Percentiles rank a stretch among this genome's conserved stretches.
Evolutionary conservation across 2,888 invertebrate genomes (phyloP).

Genomic region (Sturmia bella): DNA sequence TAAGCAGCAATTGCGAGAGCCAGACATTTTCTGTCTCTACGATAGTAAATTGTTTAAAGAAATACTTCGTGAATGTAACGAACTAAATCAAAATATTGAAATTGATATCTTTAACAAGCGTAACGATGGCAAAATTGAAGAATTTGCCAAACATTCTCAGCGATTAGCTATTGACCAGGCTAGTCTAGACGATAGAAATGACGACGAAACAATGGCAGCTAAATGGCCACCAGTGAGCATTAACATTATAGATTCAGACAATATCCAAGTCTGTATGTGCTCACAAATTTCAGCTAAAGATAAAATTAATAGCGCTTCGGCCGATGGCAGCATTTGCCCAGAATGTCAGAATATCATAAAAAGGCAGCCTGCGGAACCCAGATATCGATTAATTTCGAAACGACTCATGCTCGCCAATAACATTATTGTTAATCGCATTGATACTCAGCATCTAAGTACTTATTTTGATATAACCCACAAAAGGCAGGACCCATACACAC

Average conservation of each 20-base stretch:
- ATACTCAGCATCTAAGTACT: constrained; percentile 82
- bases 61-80: constrained; percentile 69
- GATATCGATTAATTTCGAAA: constrained; percentile 79
- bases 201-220: constrained; percentile 17
- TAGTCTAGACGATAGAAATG: constrained; percentile 56
- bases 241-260: constrained; percentile 83
- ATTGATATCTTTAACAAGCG: not conserved
- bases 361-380: constrained; percentile 75
- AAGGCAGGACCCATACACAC: constrained; percentile 87
- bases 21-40: constrained; percentile 70
- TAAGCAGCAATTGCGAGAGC: not conserved
- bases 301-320: constrained; percentile 43
- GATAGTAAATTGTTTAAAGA: constrained; percentile 71
- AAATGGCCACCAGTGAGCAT: constrained; percentile 77
- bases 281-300: constrained; percentile 70
- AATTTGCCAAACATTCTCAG: not conserved
- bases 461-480: constrained; percentile 72
- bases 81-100: constrained; percentile 47
- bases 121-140: not conserved
- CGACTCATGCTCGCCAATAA: constrained; percentile 78
- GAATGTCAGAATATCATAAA: constrained; percentile 79
- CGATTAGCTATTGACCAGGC: constrained; percentile 4
- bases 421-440: constrained; percentile 84
- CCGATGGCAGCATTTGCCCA: constrained; percentile 75
- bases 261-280: constrained; percentile 79